Evolutionary conservation across 2,113 vertebrate species (phyloP).

Genomic region (Corvus hawaiiensis): DNA sequence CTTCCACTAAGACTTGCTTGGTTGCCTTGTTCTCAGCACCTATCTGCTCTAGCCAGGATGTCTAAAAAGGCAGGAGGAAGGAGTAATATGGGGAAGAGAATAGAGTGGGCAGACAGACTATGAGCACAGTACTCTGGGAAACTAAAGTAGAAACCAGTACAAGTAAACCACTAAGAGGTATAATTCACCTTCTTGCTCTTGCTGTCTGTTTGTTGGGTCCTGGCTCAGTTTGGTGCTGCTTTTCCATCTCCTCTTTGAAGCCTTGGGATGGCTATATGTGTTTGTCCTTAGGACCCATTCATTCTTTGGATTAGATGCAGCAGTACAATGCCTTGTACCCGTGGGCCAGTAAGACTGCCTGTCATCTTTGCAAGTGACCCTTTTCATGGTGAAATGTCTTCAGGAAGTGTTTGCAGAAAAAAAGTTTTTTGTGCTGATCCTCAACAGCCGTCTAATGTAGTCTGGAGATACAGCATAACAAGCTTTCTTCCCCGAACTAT

Average conservation of each 20-base stretch:
- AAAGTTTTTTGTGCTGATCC: not conserved
- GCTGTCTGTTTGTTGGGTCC: not conserved
- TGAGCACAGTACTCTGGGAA: not conserved
- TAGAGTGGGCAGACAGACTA: accelerated
- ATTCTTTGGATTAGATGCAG: not conserved
- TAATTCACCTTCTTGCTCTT: not conserved
- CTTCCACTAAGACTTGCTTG: not conserved
- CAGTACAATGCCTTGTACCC: not conserved
- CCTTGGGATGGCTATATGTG: not conserved
- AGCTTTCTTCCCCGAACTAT: not conserved
- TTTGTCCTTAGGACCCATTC: not conserved
- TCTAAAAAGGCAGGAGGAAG: not conserved
- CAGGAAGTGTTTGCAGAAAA: not conserved
- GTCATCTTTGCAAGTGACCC: not conserved
- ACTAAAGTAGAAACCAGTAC: not conserved
- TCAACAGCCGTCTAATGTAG: not conserved
- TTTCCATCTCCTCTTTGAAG: not conserved
- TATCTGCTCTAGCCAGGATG: not conserved
- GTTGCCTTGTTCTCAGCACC: not conserved
- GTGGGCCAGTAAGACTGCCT: not conserved
- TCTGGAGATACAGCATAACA: not conserved
- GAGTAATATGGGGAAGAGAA: not conserved
- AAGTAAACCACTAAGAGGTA: not conserved
- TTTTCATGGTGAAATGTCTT: not conserved
- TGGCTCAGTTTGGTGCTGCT: not conserved